A percentile compares a stretch with the other conserved stretches of the same genome.
Evolutionary conservation across 2,888 invertebrate species (phyloP).

Genomic region (Tenthredo amoena): DNA sequence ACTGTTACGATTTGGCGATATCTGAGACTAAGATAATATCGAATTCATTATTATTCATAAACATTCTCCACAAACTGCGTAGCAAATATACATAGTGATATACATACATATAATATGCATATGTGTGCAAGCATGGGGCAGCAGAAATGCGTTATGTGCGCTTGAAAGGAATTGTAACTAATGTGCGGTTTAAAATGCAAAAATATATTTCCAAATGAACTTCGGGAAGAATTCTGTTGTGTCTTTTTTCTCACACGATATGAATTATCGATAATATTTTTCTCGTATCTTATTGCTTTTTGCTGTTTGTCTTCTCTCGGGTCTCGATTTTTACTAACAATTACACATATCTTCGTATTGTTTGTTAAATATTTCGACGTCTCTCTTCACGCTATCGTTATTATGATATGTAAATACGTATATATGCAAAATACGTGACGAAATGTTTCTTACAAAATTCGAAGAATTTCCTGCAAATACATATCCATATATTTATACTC

Average conservation of each 20-base stretch:
- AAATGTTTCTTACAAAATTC: neutral
- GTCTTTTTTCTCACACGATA: neutral
- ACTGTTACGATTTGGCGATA: neutral
- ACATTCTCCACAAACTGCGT: neutral
- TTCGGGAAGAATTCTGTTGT: neutral
- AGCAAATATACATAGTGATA: neutral
- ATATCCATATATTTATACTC: neutral
- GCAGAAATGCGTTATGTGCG: neutral
- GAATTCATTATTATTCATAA: neutral
- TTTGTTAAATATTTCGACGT: neutral
- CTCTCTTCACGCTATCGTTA: no score
- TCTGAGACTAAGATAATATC: neutral
- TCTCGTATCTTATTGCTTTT: neutral
- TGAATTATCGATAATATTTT: neutral
- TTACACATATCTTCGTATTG: neutral
- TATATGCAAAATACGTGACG: neutral
- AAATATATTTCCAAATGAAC: neutral
- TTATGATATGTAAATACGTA: neutral
- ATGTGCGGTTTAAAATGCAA: neutral
- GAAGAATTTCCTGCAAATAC: neutral
- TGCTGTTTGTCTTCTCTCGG: neutral
- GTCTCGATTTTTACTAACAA: neutral
- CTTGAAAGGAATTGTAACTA: neutral
- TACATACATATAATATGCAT: neutral
- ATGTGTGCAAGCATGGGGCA: neutral